A percentile compares a stretch with the other conserved stretches of the same genome.
Evolutionary conservation across 30 jellyfish, hydroid and myxozoan genomes (phyloP).

Genomic region (Clytia hemisphaerica): DNA sequence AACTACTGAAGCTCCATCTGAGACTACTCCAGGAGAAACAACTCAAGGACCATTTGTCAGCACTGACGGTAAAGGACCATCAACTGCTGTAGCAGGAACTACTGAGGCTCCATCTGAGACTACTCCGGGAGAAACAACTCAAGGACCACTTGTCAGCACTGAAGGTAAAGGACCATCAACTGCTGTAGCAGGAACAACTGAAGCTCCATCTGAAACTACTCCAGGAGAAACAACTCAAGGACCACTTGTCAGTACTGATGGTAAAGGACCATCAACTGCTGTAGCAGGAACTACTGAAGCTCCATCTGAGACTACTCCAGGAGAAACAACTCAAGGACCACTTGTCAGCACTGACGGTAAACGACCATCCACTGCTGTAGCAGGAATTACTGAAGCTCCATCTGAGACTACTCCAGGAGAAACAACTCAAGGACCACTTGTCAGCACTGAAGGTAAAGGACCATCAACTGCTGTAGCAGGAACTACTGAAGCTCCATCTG

Average conservation of each 20-base stretch:
- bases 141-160: too few species aligned
- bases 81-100: too few species aligned
- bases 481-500: constrained; percentile 8
- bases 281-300: constrained; percentile 7
- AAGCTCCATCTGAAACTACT: not conserved
- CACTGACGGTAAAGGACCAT: too few species aligned
- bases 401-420: not conserved
- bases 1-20: too few species aligned
- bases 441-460: not conserved
- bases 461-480: not conserved
- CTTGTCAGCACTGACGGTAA: constrained; percentile 1
- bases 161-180: too few species aligned
- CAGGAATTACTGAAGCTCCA: constrained; percentile 22
- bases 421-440: constrained; percentile 2
- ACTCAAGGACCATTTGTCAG: too few species aligned
- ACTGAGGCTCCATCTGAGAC: too few species aligned
- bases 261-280: not conserved
- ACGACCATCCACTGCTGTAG: constrained; percentile 3
- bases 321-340: not conserved
- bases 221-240: too few species aligned
- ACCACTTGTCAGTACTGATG: too few species aligned
- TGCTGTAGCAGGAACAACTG: not conserved
- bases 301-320: not conserved
- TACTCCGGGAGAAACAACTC: too few species aligned
- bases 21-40: too few species aligned